phyloP scores from a whole-genome alignment of 2,797 vertebrate species.

The Eospalax fontanierii region DNA sequence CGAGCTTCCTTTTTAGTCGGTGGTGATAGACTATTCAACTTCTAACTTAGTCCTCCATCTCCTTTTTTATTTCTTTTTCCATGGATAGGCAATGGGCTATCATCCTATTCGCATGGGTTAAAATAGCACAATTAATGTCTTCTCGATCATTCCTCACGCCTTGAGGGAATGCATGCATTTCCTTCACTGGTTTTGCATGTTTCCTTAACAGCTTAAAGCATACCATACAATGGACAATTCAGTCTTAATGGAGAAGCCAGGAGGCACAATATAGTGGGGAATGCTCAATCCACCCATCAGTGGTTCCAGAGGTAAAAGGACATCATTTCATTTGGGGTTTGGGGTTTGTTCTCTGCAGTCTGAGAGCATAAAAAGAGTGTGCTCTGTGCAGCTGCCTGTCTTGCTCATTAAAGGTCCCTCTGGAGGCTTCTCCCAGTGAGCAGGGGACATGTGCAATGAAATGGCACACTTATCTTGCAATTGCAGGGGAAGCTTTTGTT shows the following conservation, averaged over 20 bases:
- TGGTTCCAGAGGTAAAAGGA: constrained; percentile 20
- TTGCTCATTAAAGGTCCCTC: constrained; percentile 49
- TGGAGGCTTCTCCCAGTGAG: constrained; percentile 27
- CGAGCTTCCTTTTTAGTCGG: constrained; percentile 84
- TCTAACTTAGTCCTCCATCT: constrained; percentile 85
- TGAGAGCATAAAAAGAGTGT: neutral
- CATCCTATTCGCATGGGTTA: constrained; percentile 62
- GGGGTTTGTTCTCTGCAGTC: neutral
- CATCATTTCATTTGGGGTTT: neutral
- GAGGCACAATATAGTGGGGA: neutral
- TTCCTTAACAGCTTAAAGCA: neutral
- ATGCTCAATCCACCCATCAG: neutral
- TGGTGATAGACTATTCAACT: constrained; percentile 85
- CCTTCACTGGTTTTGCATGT: neutral
- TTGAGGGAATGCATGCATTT: neutral
- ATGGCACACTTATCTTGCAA: constrained; percentile 64
- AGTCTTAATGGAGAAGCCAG: neutral
- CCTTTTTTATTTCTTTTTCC: constrained; percentile 77
- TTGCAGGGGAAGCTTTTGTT: constrained; percentile 82
- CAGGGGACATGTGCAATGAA: constrained; percentile 53
- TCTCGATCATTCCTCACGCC: constrained; percentile 34
- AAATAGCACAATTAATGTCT: constrained; percentile 67
- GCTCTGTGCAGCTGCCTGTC: neutral
- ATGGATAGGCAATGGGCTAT: constrained; percentile 80
- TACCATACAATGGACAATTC: neutral